Evolutionary conservation across 2,797 vertebrate genomes (phyloP).

Genomic region (Iguana delicatissima): DNA sequence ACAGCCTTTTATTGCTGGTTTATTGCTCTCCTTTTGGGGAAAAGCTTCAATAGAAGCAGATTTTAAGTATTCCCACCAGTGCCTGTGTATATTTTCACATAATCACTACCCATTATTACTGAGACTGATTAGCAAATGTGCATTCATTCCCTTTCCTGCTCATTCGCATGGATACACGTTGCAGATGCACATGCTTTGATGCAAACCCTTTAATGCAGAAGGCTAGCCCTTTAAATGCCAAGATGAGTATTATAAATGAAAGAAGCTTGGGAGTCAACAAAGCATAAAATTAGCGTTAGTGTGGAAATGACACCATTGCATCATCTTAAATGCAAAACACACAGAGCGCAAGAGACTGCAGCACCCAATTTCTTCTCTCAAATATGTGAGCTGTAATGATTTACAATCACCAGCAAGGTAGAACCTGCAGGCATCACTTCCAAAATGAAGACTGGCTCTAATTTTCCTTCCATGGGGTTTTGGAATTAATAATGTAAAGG

Average conservation of each 20-base stretch:
- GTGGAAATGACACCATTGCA: constrained; percentile 66
- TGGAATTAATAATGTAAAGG: not conserved
- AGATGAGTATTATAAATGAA: constrained; percentile 62
- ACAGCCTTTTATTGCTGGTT: not conserved
- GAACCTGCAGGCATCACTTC: not conserved
- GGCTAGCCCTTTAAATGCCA: constrained; percentile 67
- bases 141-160: not conserved
- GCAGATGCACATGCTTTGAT: not conserved
- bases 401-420: not conserved
- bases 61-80: not conserved
- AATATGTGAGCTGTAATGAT: not conserved
- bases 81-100: not conserved
- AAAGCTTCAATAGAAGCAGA: rapidly evolving
- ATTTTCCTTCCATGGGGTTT: constrained; percentile 3
- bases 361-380: not conserved
- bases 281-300: constrained; percentile 75
- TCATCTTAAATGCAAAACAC: constrained; percentile 59
- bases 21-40: not conserved
- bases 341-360: not conserved
- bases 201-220: constrained; percentile 32
- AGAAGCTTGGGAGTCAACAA: constrained; percentile 65
- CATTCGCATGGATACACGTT: not conserved
- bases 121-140: constrained; percentile 28
- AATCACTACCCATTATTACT: constrained; percentile 16
- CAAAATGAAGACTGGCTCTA: not conserved